Conservation (phyloP, 2,797 vertebrate species). For the Simalia tracyae region DNA sequence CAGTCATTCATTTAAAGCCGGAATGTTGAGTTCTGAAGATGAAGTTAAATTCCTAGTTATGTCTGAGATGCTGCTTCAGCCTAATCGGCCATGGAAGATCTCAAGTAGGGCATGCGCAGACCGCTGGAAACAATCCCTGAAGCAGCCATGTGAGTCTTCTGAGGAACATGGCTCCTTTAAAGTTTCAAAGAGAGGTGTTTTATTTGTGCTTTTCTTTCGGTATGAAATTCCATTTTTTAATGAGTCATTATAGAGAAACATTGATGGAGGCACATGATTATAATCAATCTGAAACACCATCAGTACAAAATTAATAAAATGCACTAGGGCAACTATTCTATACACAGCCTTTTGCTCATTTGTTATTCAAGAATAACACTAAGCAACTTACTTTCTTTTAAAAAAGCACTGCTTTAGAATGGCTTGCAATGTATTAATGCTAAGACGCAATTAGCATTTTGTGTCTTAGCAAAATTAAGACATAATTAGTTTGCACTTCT, state of each 20-base stretch:
- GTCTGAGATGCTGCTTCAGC: not conserved
- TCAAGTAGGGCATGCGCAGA: not conserved
- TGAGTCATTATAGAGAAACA: not conserved
- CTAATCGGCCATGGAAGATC: not conserved
- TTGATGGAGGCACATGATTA: not conserved
- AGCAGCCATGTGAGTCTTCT: not conserved
- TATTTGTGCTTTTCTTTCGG: not conserved
- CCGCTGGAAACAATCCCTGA: not conserved
- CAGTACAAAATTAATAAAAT: slow-evolving; percentile 9
- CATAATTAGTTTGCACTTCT: not conserved
- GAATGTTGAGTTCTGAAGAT: not conserved
- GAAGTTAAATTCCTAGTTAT: not conserved
- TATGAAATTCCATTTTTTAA: slow-evolving; percentile 23
- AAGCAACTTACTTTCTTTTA: not conserved
- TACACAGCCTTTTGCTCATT: slow-evolving; percentile 4
- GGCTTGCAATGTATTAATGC: not conserved
- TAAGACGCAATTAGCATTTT: not conserved
- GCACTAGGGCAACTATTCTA: not conserved
- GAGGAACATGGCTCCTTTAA: not conserved
- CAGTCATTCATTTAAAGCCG: not conserved
- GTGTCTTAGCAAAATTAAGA: not conserved
- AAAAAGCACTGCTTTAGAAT: not conserved
- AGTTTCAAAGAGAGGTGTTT: not conserved
- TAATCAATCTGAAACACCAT: slow-evolving; percentile 14
- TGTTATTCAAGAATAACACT: not conserved